A percentile compares a stretch with the other conserved stretches of the same genome.
phyloP scores from a whole-genome alignment of 2,797 vertebrate genomes.

The Ptychobarbus kaznakovi region DNA sequence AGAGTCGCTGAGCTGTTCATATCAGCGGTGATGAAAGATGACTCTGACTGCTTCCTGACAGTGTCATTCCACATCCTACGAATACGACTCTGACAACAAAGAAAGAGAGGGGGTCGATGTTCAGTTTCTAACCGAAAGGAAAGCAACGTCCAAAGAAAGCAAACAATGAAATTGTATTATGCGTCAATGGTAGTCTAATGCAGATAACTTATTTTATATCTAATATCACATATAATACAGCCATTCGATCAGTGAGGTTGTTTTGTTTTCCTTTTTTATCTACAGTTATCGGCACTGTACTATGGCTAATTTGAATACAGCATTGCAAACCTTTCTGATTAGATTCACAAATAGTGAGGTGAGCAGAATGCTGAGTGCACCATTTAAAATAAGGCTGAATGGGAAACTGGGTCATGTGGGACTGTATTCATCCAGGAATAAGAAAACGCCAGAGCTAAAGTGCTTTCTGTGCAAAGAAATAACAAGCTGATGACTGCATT shows the following conservation, averaged over 20 bases:
- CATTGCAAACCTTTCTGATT: slow-evolving; percentile 7
- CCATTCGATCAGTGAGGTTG: not conserved
- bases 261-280: not conserved
- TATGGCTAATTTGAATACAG: not conserved
- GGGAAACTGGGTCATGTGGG: slow-evolving; percentile 31
- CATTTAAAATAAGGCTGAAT: slow-evolving; percentile 16
- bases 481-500: slow-evolving; percentile 30
- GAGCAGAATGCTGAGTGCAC: slow-evolving; percentile 18
- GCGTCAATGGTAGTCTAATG: not conserved
- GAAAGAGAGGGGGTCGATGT: not conserved
- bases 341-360: not conserved
- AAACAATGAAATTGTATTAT: not conserved
- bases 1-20: slow-evolving; percentile 98
- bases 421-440: slow-evolving; percentile 17
- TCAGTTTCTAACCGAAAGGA: not conserved
- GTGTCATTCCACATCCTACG: slow-evolving; percentile 99
- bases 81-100: slow-evolving; percentile 88
- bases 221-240: not conserved
- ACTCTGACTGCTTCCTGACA: slow-evolving; percentile 96
- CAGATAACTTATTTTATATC: slow-evolving; percentile 4
- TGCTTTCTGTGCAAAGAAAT: slow-evolving; percentile 23
- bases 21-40: slow-evolving; percentile 98
- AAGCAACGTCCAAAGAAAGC: not conserved
- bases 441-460: slow-evolving; percentile 22
- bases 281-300: not conserved